phyloP scores from a whole-genome alignment of 2,113 vertebrate species.

The Psittacara wagleri region DNA sequence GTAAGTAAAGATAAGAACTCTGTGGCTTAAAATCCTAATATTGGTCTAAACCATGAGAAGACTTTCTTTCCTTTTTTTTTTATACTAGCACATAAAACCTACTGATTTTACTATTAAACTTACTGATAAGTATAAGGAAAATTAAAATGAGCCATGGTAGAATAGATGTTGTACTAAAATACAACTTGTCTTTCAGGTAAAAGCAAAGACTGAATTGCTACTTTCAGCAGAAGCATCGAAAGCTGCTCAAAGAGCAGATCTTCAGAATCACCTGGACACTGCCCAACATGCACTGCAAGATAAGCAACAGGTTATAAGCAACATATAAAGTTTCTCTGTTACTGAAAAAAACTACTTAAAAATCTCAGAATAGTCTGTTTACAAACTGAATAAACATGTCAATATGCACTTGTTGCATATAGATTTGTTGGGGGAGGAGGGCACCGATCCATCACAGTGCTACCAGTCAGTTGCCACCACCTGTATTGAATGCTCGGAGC shows the following conservation, averaged over 20 bases:
- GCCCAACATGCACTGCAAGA: slow-evolving; percentile 95
- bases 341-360: neutral
- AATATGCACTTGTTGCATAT: neutral
- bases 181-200: slow-evolving; percentile 80
- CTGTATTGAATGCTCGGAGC: neutral
- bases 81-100: neutral
- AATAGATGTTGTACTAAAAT: neutral
- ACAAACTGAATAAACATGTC: neutral
- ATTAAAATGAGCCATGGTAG: neutral
- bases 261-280: slow-evolving; percentile 94
- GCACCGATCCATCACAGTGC: neutral
- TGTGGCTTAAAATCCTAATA: neutral
- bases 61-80: neutral
- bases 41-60: neutral
- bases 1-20: neutral
- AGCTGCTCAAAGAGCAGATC: slow-evolving; percentile 90
- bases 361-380: neutral
- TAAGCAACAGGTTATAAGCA: slow-evolving; percentile 89
- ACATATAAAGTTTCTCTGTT: neutral
- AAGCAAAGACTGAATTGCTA: slow-evolving; percentile 95
- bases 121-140: neutral
- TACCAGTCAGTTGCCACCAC: neutral
- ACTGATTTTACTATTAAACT: neutral
- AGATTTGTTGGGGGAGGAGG: neutral
- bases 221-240: slow-evolving; percentile 94